Evolutionary conservation across 1,140 invertebrate genomes (phyloP), one percentile per base, ranked within the genome.

Genomic region (Scaptomyza graminum): DNA sequence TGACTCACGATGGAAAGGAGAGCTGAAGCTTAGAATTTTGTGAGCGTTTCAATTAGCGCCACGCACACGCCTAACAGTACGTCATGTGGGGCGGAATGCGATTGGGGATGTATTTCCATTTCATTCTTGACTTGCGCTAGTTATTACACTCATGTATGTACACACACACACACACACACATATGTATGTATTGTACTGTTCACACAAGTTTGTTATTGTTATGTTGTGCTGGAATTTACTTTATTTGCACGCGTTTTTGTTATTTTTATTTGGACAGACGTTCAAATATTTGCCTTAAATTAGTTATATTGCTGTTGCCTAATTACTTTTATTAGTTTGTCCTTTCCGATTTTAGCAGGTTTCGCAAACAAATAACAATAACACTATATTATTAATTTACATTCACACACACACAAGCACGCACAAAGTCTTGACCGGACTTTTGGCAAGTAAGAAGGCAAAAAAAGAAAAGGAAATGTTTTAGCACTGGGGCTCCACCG

Each of bases 61-160:
- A 71, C 76, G 68, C 80, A 84, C 67, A 82, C 82, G 66, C 64
- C 65, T 62, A 66, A 74, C 76, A 62, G 31, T 71, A 76, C 39
- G 65, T 66, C 54, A 63, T 54, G 41, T 31, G 70, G 74, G 62
- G 70, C 47, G 63, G 49, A 34, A 7, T 71, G 25, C 18, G 49
- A 62, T 22, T 59, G 65, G 50, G 43, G 70, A 47, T 73, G 61
- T 70, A 69, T 79, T 87, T 88, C 70, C 79, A 87, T 78, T 88
- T 87, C 82, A 79, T 88, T 82, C 82, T 87, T 80, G 61, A 79
- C 66, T 79, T 79, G 82, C 64, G 79, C 77, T 81, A 83, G 78
- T 83, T 54, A 62, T 75, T 81, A 49, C 25, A 50, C 47, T 18
- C 56, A 65, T 59, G 41, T 44, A 47, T 25, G 12, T 62, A 28